Percentiles rank a stretch among this genome's conserved stretches.
Conservation (phyloP, 2,888 invertebrate species). For the Tetanocera ferruginea region DNA sequence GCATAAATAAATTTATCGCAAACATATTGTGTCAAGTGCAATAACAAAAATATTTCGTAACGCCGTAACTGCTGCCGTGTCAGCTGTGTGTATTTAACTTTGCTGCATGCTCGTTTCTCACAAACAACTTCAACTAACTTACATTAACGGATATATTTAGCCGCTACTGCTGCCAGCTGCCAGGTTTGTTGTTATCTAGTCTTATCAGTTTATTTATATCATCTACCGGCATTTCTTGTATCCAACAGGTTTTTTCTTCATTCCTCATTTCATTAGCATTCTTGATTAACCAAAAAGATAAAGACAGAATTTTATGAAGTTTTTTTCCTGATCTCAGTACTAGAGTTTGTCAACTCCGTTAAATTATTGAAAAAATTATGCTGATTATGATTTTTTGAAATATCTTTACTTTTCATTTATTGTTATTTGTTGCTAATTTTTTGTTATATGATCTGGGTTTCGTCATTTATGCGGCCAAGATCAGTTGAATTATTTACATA, state of each 20-base stretch:
- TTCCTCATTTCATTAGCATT: slow-evolving; percentile 1
- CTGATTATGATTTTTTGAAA: too few species aligned
- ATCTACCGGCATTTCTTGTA: neutral
- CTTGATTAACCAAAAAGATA: neutral
- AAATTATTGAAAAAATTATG: too few species aligned
- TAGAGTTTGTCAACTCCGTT: too few species aligned
- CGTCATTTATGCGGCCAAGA: too few species aligned
- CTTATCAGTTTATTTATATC: neutral
- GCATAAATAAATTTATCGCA: neutral
- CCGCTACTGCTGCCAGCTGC: neutral
- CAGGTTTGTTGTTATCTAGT: slow-evolving; percentile 2
- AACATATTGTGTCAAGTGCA: too few species aligned
- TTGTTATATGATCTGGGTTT: too few species aligned
- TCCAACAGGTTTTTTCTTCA: slow-evolving; percentile 13
- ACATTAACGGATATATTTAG: neutral
- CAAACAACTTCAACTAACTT: neutral
- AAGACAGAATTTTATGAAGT: neutral
- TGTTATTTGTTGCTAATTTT: too few species aligned
- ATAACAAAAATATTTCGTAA: too few species aligned
- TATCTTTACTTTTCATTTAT: too few species aligned
- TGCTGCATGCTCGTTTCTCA: neutral
- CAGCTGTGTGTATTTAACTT: neutral
- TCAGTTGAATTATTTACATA: too few species aligned
- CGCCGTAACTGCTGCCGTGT: too few species aligned
- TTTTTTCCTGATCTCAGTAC: neutral